Conservation (phyloP, 2,797 vertebrate species). For the Hypotaenidia okinawae region DNA sequence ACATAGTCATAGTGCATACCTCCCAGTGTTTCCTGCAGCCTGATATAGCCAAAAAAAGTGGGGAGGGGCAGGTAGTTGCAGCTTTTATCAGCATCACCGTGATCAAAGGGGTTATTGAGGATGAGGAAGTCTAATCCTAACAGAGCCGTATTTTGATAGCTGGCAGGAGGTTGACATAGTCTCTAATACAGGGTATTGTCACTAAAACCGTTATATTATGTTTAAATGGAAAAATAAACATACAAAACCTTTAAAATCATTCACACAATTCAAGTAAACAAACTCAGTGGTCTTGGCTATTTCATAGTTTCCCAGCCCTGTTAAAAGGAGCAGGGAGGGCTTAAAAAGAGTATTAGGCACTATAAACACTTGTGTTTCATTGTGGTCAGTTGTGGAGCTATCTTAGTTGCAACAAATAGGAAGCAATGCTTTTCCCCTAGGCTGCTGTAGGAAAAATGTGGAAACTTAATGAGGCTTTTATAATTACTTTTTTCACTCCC, state of each 20-base stretch:
- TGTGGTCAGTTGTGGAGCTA: neutral
- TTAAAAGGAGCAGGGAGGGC: neutral
- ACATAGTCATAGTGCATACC: neutral
- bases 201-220: constrained; percentile 22
- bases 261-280: constrained; percentile 58
- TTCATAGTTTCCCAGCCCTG: constrained; percentile 7
- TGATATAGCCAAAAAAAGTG: neutral
- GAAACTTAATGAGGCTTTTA: neutral
- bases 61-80: constrained; percentile 24
- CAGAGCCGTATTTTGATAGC: constrained; percentile 54
- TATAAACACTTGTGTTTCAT: neutral
- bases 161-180: constrained; percentile 55
- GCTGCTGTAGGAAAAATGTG: neutral
- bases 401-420: neutral
- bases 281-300: neutral
- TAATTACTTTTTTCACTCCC: neutral
- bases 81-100: constrained; percentile 26
- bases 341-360: neutral
- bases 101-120: constrained; percentile 43
- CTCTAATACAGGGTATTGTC: constrained; percentile 52
- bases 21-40: constrained; percentile 13
- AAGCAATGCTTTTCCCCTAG: neutral
- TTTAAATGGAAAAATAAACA: constrained; percentile 59
- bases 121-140: constrained; percentile 64
- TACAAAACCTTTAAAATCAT: constrained; percentile 35